phyloP scores from a whole-genome alignment of 2,888 invertebrate species.

The Ischnura elegans region DNA sequence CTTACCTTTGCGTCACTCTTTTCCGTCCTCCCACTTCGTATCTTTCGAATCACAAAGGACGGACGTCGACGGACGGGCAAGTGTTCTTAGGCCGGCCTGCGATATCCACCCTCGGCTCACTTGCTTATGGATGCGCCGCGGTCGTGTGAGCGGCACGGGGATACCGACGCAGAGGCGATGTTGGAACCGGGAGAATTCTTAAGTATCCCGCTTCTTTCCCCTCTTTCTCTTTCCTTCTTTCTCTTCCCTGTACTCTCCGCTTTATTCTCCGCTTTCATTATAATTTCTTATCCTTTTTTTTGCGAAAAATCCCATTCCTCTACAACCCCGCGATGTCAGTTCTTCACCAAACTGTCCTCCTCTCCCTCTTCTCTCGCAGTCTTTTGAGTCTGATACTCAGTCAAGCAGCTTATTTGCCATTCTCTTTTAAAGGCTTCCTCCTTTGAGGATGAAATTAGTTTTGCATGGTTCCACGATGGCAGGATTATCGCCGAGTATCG shows the following conservation, averaged over 20 bases:
- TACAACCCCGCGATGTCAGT: not conserved
- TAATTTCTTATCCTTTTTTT: not conserved
- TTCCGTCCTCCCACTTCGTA: too few relatives aligned
- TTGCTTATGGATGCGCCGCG: constrained; percentile 7
- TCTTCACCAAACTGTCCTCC: not conserved
- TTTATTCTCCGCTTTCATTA: not conserved
- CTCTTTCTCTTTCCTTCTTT: not conserved
- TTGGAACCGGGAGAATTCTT: not conserved
- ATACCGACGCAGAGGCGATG: too few relatives aligned
- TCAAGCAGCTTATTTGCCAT: not conserved
- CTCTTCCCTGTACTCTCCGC: not conserved
- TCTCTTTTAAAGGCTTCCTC: not conserved
- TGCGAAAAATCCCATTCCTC: not conserved
- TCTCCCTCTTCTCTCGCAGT: not conserved
- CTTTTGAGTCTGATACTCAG: not conserved
- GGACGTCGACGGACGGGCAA: not conserved
- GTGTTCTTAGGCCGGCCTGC: not conserved
- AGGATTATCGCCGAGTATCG: too few relatives aligned
- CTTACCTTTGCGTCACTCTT: not conserved
- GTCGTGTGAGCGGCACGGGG: too few relatives aligned
- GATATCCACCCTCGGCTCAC: not conserved
- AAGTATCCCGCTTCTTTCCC: not conserved
- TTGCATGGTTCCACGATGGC: not conserved
- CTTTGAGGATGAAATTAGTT: not conserved
- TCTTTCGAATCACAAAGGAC: not conserved